Percentiles rank a stretch among this genome's conserved stretches.
These are phyloP conservation scores for Burhinus bistriatus DNA, from an alignment of 2,113 vertebrate species.

Conservation along the genomic window DNA sequence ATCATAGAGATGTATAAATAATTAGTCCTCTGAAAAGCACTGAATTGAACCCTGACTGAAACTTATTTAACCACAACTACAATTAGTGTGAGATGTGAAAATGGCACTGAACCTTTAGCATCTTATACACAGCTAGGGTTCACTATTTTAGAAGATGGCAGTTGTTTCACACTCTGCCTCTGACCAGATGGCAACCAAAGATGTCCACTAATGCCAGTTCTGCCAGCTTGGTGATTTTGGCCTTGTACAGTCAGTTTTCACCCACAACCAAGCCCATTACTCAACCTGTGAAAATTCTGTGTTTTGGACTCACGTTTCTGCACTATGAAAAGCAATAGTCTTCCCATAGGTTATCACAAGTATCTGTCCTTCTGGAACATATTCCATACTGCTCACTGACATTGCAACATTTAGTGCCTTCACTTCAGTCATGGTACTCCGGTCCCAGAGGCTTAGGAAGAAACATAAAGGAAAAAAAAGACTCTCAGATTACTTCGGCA, in stretches of 20 bases:
- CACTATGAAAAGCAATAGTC: constrained; percentile 93
- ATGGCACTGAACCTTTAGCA: background rate
- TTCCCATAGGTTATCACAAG: constrained; percentile 94
- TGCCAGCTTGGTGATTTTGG: background rate
- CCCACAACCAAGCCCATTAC: background rate
- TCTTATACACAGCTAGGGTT: background rate
- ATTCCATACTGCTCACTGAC: constrained; percentile 97
- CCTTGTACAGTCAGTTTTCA: background rate
- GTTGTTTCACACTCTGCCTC: background rate
- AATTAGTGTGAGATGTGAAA: background rate
- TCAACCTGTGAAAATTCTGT: background rate
- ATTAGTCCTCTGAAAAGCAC: background rate
- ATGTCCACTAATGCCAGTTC: background rate
- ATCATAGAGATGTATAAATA: background rate
- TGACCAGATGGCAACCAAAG: background rate
- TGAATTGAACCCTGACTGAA: background rate
- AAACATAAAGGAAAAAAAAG: background rate
- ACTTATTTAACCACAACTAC: background rate
- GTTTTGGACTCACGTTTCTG: constrained; percentile 81
- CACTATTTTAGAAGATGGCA: background rate
- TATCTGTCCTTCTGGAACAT: constrained; percentile 90
- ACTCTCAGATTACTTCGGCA: background rate
- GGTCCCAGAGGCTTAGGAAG: constrained; percentile 89
- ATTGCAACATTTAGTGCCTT: constrained; percentile 87
- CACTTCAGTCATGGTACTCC: constrained; percentile 85